Conservation (phyloP, 2,797 vertebrate genomes). For the Sebastes glaucus region DNA sequence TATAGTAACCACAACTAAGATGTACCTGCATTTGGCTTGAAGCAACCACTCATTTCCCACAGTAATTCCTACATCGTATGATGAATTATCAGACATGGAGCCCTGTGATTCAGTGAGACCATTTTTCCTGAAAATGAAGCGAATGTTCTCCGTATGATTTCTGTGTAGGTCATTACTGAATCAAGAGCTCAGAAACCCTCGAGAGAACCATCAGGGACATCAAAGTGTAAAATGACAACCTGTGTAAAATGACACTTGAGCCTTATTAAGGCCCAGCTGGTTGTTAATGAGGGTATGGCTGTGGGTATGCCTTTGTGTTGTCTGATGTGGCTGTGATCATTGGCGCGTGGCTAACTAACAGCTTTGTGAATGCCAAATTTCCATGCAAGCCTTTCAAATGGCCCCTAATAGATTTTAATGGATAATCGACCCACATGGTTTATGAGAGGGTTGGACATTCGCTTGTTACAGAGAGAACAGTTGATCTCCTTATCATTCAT, state of each 20-base stretch:
- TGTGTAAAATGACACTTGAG: slow-evolving; percentile 56
- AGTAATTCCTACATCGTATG: not conserved
- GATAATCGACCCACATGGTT: slow-evolving; percentile 46
- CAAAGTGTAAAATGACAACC: slow-evolving; percentile 44
- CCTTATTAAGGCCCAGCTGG: slow-evolving; percentile 53
- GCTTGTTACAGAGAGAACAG: not conserved
- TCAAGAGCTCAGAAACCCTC: slow-evolving; percentile 23
- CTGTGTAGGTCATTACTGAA: slow-evolving; percentile 45
- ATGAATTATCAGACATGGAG: slow-evolving; percentile 3
- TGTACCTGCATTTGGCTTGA: not conserved
- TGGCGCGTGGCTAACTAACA: slow-evolving; percentile 49
- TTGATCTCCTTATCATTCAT: not conserved
- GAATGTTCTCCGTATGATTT: slow-evolving; percentile 11
- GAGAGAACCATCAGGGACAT: slow-evolving; percentile 27
- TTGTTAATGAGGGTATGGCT: slow-evolving; percentile 59
- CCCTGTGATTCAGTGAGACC: not conserved
- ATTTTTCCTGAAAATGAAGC: slow-evolving; percentile 1
- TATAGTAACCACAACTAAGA: slow-evolving; percentile 1
- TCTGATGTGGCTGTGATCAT: slow-evolving; percentile 57
- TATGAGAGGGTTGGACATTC: not conserved
- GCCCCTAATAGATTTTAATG: slow-evolving; percentile 55
- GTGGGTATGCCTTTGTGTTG: slow-evolving; percentile 50
- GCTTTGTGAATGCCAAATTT: slow-evolving; percentile 58
- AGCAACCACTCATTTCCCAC: not conserved
- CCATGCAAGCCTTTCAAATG: slow-evolving; percentile 45